phyloP scores from a whole-genome alignment of 2,797 vertebrate species.

The Tachyglossus aculeatus region DNA sequence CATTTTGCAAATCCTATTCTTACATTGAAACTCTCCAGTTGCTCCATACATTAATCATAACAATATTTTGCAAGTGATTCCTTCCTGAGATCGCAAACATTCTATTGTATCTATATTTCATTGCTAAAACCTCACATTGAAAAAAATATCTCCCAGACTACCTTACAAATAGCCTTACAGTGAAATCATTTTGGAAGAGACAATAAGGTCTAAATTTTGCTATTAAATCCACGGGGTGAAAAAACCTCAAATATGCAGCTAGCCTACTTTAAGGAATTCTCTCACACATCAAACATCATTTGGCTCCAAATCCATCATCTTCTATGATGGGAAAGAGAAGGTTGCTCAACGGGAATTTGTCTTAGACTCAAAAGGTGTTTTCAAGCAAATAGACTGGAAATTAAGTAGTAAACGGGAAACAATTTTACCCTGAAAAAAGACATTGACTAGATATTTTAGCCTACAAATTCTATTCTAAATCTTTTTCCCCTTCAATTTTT shows the following conservation, averaged over 20 bases:
- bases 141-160: neutral
- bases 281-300: neutral
- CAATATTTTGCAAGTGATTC: neutral
- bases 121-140: neutral
- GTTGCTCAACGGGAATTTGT: neutral
- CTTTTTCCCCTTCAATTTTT: neutral
- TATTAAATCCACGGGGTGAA: neutral
- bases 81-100: neutral
- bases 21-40: neutral
- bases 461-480: neutral
- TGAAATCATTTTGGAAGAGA: neutral
- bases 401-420: neutral
- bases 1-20: neutral
- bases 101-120: neutral
- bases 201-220: neutral
- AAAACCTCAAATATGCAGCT: neutral
- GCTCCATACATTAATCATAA: neutral
- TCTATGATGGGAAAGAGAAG: neutral
- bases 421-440: neutral
- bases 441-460: neutral
- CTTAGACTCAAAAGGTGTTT: neutral
- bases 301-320: neutral
- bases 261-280: neutral
- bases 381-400: neutral
- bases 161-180: neutral